Evolutionary conservation across 2,888 invertebrate species (phyloP).

Genomic region (Cephus runcator): DNA sequence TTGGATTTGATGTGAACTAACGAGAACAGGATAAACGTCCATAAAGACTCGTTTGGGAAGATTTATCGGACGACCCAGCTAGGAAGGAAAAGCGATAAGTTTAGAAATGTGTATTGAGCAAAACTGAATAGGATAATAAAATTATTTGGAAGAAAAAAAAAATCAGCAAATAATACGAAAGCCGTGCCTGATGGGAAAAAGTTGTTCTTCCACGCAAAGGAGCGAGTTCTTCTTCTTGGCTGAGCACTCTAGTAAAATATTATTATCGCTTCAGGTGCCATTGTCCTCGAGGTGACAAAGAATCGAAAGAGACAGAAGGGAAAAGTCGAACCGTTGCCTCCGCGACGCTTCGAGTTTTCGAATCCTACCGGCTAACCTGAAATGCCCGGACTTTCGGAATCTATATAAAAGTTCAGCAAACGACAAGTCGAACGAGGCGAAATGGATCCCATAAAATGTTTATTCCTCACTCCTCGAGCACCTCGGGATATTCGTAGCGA

Average conservation of each 20-base stretch:
- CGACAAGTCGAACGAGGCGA: slow-evolving; percentile 26
- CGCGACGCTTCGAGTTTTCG: background rate
- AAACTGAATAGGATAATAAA: background rate
- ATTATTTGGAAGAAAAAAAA: background rate
- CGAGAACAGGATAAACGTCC: no score
- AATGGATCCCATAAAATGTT: slow-evolving; percentile 46
- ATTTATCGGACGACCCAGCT: background rate
- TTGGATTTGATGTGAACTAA: no score
- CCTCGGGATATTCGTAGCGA: background rate
- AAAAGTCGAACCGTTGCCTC: background rate
- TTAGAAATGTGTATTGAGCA: no score
- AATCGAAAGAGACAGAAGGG: background rate
- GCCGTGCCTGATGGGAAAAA: background rate
- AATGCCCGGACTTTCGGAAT: slow-evolving; percentile 39
- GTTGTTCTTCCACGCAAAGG: background rate
- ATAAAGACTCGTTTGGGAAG: background rate
- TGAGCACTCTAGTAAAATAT: slow-evolving; percentile 5
- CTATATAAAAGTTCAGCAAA: slow-evolving; percentile 47
- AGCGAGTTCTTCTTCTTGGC: background rate
- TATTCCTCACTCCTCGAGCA: slow-evolving; percentile 27
- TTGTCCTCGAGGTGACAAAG: background rate
- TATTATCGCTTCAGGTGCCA: slow-evolving; percentile 9
- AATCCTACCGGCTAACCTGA: slow-evolving; percentile 20
- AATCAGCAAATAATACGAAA: background rate
- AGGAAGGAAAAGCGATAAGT: background rate